These are phyloP conservation scores for Macroglossus sobrinus DNA, from an alignment of 2,113 vertebrate genomes.

Conservation along the genomic window DNA sequence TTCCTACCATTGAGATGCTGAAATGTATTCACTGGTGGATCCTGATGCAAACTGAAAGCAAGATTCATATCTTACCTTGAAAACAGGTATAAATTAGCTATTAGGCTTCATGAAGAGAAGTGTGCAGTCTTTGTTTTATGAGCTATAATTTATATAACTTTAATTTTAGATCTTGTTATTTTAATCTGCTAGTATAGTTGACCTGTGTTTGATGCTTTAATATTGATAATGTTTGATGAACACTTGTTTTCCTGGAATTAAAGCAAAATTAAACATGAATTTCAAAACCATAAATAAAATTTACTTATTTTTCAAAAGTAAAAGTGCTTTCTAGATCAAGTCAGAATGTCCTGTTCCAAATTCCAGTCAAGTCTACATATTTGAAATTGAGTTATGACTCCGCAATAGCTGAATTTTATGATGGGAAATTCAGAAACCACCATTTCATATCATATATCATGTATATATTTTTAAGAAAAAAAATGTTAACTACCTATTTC, in stretches of 20 bases:
- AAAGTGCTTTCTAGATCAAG: constrained; percentile 20
- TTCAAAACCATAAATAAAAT: constrained; percentile 1
- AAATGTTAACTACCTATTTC: neutral
- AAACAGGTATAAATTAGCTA: neutral
- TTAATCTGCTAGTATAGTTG: neutral
- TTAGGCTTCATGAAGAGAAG: neutral
- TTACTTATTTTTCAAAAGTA: constrained; percentile 45
- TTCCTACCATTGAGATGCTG: neutral
- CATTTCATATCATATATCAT: neutral
- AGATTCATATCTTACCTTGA: neutral
- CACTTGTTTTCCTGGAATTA: constrained; percentile 11
- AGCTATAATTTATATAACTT: neutral
- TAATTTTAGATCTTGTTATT: constrained; percentile 19
- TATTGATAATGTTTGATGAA: neutral
- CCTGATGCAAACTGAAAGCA: neutral
- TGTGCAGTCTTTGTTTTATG: neutral
- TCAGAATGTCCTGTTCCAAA: neutral
- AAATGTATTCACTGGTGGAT: neutral
- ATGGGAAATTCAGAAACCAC: constrained; percentile 45
- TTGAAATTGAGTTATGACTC: constrained; percentile 40
- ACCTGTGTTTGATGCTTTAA: neutral
- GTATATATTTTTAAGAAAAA: neutral
- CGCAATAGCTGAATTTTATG: neutral
- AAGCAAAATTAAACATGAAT: neutral
- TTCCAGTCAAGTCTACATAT: constrained; percentile 23